Base-by-base conservation (phyloP, 2,113 vertebrate species). In the Alouatta palliata region DNA sequence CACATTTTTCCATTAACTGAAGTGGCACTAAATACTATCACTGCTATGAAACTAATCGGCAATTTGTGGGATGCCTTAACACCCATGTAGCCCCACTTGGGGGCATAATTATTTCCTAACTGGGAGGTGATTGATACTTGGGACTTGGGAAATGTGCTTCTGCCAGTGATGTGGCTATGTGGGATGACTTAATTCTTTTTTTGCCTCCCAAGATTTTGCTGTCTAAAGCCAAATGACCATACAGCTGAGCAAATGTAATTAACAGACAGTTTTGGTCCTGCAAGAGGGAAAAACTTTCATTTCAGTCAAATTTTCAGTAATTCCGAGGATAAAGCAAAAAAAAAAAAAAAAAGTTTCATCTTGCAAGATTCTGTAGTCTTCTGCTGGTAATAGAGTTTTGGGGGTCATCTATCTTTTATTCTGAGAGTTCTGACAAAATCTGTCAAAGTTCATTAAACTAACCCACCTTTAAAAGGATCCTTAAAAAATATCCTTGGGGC, bases 41-140 rank as follows among this genome's bases (percentile, higher is more conserved):
- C n/a, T 70, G 81, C 94, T 54, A 94, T 92, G 94, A 96, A 97
- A 94, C 92, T 89, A 92, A 97, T 95, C 21, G 25, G 95, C 96
- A 96, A 90, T 97, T 97, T 95, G 90, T 70, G 87, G 79, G 76
- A 58, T 70, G 66, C 43, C 43, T 92, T 95, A 76, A 83, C 47
- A 91, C 82, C 84, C 64, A 89, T 49, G 81, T 45, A 94, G 94
- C 75, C 52, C 87, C 92, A 92, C 73, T 96, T 90, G 35, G 76
- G 87, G 81, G 30, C 54, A 75, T 92, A 93, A 96, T 97, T 94
- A 91, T 96, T 92, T 97, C 77, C 87, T 97, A 93, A 97, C 86
- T 89, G 97, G 95, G 85, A 95, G 40, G 73, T 37, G 0, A 89
- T 97, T 98, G 92, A 85, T 96, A 87, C 71, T 73, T 82, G 77